Percentiles rank a stretch among this genome's conserved stretches.
Evolutionary conservation across 2,888 invertebrate species (phyloP).

Genomic region (Amblyteles armatorius): DNA sequence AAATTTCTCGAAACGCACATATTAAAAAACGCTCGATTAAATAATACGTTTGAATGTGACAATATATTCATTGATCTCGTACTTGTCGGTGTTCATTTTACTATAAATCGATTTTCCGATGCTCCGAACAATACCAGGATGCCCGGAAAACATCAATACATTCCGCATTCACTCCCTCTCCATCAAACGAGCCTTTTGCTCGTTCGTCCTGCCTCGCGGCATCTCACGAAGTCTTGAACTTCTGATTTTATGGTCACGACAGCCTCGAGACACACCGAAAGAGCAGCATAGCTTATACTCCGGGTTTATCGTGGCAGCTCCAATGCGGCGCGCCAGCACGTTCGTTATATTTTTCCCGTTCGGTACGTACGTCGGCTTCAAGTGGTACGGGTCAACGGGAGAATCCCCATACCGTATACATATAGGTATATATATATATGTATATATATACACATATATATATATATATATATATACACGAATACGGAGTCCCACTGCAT

Average conservation of each 20-base stretch:
- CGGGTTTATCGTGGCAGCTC: conserved; percentile 29
- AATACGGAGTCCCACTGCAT: neutral
- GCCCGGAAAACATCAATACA: conserved; percentile 59
- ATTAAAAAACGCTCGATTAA: neutral
- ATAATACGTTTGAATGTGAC: too few relatives aligned
- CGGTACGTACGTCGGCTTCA: conserved; percentile 14
- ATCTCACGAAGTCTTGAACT: conserved; percentile 15
- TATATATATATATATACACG: neutral
- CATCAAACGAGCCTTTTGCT: conserved; percentile 10
- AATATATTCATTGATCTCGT: neutral
- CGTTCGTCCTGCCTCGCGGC: conserved; percentile 17
- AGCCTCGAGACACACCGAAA: conserved; percentile 6
- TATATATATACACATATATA: neutral
- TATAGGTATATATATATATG: neutral
- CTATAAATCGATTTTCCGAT: conserved; percentile 34
- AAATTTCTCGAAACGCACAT: neutral
- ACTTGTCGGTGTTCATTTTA: conserved; percentile 1
- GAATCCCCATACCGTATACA: neutral
- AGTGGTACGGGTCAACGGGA: conserved; percentile 58
- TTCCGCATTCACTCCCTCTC: conserved; percentile 43
- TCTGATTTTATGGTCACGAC: conserved; percentile 47
- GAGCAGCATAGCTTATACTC: neutral
- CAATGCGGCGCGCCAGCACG: neutral
- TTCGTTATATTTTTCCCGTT: conserved; percentile 35
- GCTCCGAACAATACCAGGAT: conserved; percentile 13